Evolutionary conservation across 2,113 vertebrate species (phyloP), one percentile per base, ranked within the genome.

Genomic region (Platysternon megacephalum): DNA sequence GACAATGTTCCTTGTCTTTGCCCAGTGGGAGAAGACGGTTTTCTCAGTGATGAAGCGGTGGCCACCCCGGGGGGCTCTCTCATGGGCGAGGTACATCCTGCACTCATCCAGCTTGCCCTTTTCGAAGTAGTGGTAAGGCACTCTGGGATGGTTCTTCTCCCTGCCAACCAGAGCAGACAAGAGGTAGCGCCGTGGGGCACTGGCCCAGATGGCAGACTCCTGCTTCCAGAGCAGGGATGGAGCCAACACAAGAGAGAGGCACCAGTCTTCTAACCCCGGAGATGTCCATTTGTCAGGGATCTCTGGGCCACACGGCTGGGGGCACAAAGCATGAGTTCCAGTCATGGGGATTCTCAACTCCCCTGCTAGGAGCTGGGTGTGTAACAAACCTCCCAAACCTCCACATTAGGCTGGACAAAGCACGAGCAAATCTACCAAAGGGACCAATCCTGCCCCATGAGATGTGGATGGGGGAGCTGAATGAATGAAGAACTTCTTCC

Each of bases 1-100:
- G 78, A 98, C 6, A 0, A 99, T 99, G 46, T 97, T 96, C 93
- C 97, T 98, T 65, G 93, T 99, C 48, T 97, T 98, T 55, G 99
- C 99, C 99, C 99, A 99, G 97, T 97, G 99, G 87, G 98, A 99
- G 81, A 99, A 99, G 95, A 99, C 98, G 2, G 98, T 96, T 95
- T 99, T 99, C 98, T 99, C 99, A 0, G 99, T 99, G 98, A 99
- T 99, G 98, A 99, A 99, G 95, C 99, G 99, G 93, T 99, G 99
- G 3, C 99, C 99, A 0, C 99, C 99, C 0, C 91, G 98, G 0
- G 51, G 97, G 0, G 98, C 99, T 65, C 83, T 97, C 96, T 99
- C 99, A 0, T 99, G 99, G 4, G 97, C 82, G 81, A 98, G 98
- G 98, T 99, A 99, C 98, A 99, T 99, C 92, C 76, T 97, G 95